Percentiles rank a stretch among this genome's conserved stretches.
These are phyloP conservation scores for Nymphalis polychloros DNA, from an alignment of 2,888 invertebrate species.

Conservation along the genomic window DNA sequence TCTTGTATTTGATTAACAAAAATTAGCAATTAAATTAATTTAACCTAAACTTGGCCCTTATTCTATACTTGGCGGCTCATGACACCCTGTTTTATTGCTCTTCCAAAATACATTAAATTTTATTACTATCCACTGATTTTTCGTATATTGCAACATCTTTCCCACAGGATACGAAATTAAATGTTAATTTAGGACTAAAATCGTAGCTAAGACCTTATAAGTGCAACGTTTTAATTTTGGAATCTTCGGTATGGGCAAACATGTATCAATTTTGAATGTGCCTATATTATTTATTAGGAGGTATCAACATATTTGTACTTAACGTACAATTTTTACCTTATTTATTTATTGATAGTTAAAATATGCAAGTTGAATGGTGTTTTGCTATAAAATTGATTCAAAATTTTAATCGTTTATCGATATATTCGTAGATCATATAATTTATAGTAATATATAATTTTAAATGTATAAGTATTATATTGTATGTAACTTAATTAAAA, in stretches of 20 bases:
- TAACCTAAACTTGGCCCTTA: neutral
- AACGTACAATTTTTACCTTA: neutral
- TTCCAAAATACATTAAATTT: constrained; percentile 1
- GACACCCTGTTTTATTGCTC: neutral
- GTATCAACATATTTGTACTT: constrained; percentile 11
- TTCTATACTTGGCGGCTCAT: neutral
- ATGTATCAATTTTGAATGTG: neutral
- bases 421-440: too few species aligned
- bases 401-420: too few species aligned
- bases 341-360: neutral
- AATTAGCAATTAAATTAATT: constrained; percentile 10
- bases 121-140: constrained; percentile 7
- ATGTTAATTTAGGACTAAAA: constrained; percentile 12
- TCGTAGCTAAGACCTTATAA: constrained; percentile 6
- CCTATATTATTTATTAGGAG: constrained; percentile 14
- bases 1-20: constrained; percentile 2
- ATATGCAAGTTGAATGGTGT: neutral
- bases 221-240: constrained; percentile 1
- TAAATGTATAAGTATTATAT: too few species aligned
- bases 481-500: too few species aligned
- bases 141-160: constrained; percentile 18
- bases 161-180: constrained; percentile 5
- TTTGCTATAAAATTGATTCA: neutral
- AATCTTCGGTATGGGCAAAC: constrained; percentile 11
- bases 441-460: too few species aligned